Percentiles rank a stretch among this genome's conserved stretches.
Conservation (phyloP, 1,140 invertebrate genomes). For the Magallana gigas region DNA sequence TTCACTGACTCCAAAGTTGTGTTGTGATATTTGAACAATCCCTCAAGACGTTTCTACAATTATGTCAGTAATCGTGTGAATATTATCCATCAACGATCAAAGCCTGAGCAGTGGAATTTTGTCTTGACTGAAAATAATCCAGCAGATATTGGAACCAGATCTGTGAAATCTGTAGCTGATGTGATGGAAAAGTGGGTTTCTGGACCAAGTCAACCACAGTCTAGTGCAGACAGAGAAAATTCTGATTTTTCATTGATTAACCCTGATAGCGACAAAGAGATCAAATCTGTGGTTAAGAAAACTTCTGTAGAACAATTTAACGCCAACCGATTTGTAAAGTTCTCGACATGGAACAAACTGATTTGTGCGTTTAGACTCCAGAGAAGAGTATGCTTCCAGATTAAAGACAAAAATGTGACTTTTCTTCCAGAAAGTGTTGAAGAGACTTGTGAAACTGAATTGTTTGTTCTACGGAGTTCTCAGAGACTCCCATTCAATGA, state of each 20-base stretch:
- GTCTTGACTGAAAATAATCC: conserved; percentile 15
- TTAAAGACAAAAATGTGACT: not conserved
- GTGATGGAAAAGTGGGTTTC: conserved; percentile 37
- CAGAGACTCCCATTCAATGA: not conserved
- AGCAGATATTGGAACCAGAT: conserved; percentile 36
- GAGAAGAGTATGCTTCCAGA: not conserved
- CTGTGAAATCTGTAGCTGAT: not conserved
- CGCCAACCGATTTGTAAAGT: not conserved
- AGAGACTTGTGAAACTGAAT: not conserved
- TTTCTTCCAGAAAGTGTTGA: not conserved
- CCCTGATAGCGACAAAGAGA: conserved; percentile 43
- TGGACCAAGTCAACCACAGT: conserved; percentile 11
- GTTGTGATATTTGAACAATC: conserved; percentile 56
- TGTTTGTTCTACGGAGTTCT: not conserved
- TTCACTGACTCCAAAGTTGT: conserved; percentile 56
- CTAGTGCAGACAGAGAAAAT: not conserved
- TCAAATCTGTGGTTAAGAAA: conserved; percentile 34
- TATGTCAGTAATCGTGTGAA: conserved; percentile 56
- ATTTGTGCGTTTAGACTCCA: not conserved
- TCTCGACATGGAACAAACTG: conserved; percentile 18
- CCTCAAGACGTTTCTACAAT: conserved; percentile 53
- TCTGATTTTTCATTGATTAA: conserved; percentile 29
- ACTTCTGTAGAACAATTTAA: not conserved
- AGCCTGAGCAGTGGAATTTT: conserved; percentile 33
- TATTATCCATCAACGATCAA: not conserved